A percentile compares a stretch with the other conserved stretches of the same genome.
These are phyloP conservation scores for Umimayanthus kanabou DNA, from an alignment of 92 coral and sea anemone genomes.

Conservation along the genomic window DNA sequence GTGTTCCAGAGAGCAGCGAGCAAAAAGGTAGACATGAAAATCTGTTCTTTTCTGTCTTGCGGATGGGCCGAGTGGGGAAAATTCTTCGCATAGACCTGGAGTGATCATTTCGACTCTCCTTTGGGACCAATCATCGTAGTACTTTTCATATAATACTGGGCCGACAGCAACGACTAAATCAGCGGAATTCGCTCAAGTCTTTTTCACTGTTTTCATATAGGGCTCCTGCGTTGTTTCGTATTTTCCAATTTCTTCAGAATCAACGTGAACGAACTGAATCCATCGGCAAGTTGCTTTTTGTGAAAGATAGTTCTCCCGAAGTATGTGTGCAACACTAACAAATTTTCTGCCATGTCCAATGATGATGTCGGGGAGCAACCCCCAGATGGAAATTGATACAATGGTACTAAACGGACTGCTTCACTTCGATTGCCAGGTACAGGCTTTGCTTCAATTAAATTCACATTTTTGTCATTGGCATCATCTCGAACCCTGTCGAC, in stretches of 20 bases:
- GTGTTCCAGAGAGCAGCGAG: constrained; percentile 16
- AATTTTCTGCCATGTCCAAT: constrained; percentile 37
- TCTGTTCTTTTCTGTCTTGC: too few species aligned
- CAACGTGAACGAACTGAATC: constrained; percentile 46
- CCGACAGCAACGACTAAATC: constrained; percentile 42
- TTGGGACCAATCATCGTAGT: not conserved
- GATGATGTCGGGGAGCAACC: constrained; percentile 8
- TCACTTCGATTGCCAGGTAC: not conserved
- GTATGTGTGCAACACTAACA: constrained; percentile 26
- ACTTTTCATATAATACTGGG: constrained; percentile 14
- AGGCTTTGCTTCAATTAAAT: not conserved
- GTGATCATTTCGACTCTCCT: constrained; percentile 9
- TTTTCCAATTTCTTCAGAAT: constrained; percentile 42
- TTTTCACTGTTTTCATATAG: constrained; percentile 24
- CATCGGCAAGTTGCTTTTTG: not conserved
- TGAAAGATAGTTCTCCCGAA: not conserved
- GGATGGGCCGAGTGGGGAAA: not conserved
- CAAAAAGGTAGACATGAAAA: constrained; percentile 40
- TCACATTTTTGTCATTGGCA: not conserved
- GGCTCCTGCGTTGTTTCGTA: constrained; percentile 19
- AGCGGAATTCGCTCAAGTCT: constrained; percentile 20
- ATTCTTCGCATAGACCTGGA: constrained; percentile 40
- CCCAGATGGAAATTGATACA: not conserved
- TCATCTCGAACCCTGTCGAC: not conserved
- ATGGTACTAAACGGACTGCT: not conserved